Conservation (phyloP, 2,797 vertebrate species). For the Gobionotothen gibberifrons region DNA sequence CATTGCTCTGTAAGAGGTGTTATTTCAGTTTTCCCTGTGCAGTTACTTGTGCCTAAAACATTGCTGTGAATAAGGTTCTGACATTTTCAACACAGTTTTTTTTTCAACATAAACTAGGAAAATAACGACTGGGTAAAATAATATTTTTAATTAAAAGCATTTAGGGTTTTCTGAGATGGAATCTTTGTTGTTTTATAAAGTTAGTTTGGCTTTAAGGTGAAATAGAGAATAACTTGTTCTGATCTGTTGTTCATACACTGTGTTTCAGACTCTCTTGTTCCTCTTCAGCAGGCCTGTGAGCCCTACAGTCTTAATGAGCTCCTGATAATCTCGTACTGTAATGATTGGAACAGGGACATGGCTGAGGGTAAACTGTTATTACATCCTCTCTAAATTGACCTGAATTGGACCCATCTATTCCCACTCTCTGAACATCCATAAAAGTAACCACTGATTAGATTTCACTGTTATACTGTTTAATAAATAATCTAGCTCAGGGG, state of each 20-base stretch:
- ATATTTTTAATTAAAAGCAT: no score
- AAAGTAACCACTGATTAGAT: conserved; percentile 16
- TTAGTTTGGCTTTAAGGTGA: not conserved
- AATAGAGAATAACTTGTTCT: not conserved
- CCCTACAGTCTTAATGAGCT: conserved; percentile 8
- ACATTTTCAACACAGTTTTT: not conserved
- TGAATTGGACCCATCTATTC: conserved; percentile 24
- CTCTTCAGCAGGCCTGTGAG: not conserved
- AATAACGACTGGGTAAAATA: no score
- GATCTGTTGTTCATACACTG: not conserved
- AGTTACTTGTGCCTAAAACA: not conserved
- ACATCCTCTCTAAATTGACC: conserved; percentile 23
- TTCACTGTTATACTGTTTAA: conserved; percentile 9
- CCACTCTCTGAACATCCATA: not conserved
- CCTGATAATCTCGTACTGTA: not conserved
- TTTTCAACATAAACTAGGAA: no score
- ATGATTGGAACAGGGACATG: conserved; percentile 2
- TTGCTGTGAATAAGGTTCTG: not conserved
- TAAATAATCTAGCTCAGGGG: not conserved
- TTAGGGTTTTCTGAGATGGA: not conserved
- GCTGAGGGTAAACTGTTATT: conserved; percentile 23
- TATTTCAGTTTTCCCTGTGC: not conserved
- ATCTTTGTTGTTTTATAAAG: not conserved
- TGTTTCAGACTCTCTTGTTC: not conserved
- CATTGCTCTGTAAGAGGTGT: conserved; percentile 2